Conservation (phyloP, 2,888 invertebrate species). For the Harpagoxenus sublaevis region DNA sequence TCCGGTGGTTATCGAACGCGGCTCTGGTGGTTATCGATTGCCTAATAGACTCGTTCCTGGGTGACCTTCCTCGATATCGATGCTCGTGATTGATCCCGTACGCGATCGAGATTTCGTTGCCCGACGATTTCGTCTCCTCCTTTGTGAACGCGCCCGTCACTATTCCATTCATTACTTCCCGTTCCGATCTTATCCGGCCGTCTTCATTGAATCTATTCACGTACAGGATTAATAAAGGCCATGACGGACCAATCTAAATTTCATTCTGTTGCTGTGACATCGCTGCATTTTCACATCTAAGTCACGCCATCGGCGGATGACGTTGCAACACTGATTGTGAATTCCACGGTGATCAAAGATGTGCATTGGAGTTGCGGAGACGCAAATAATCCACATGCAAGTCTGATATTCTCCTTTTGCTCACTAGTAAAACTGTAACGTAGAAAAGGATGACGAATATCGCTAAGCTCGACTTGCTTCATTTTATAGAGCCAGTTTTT, state of each 20-base stretch:
- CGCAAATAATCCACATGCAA: not conserved
- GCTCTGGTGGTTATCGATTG: slow-evolving; percentile 75
- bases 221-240: slow-evolving; percentile 59
- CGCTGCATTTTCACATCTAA: slow-evolving; percentile 20
- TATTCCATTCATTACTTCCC: slow-evolving; percentile 69
- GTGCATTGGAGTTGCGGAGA: not conserved
- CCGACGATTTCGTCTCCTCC: slow-evolving; percentile 23
- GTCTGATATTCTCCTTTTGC: not conserved
- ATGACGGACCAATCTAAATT: slow-evolving; percentile 66
- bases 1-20: slow-evolving; percentile 67
- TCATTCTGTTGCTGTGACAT: slow-evolving; percentile 52
- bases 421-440: not conserved
- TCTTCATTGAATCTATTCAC: slow-evolving; percentile 71
- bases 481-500: not conserved
- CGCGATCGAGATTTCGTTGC: slow-evolving; percentile 64
- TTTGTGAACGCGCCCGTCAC: slow-evolving; percentile 24
- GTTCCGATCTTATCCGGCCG: slow-evolving; percentile 64
- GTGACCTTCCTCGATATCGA: slow-evolving; percentile 78
- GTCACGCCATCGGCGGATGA: slow-evolving; percentile 21
- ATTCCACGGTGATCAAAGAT: not conserved
- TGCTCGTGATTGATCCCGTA: slow-evolving; percentile 69
- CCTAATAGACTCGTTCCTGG: slow-evolving; percentile 81
- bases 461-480: not conserved
- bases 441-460: not conserved
- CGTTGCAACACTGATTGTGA: slow-evolving; percentile 19